Evolutionary conservation across 23 tunicate genomes (phyloP), one percentile per base, ranked within the genome.

Genomic region (Trididemnum miniatum): DNA sequence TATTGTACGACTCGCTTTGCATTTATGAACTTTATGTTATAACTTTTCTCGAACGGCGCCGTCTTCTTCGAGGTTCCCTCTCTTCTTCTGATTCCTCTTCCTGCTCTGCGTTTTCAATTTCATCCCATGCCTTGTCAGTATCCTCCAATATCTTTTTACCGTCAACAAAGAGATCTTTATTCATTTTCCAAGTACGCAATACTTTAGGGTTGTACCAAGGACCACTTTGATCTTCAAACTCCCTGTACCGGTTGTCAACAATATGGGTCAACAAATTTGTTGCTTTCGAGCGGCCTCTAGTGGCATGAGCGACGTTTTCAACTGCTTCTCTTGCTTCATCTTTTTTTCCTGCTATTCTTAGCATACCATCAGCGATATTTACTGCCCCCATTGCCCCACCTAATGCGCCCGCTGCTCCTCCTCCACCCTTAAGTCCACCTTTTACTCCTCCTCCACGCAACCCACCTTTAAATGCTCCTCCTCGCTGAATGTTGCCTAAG

Each of bases 291-390:
- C 97, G 69, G 20, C 79, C 79, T 52, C 91, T 82, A 0, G 92
- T 83, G 15, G 89, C 92, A 51, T 77, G 79, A 1, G 88, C 88
- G 0, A 54, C 85, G 7, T 84, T 31, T n/a, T 71, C n/a, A 1
- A 67, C 72, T 5, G 63, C 72, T 1, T 73, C 31, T 62, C 69
- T 72, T 1, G 52, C 80, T 5, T 51, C 65, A 35, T 87, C 86
- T 66, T 92, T 92, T 63, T 92, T 87, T 28, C 91, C 97, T 18
- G 92, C 79, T 2, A 92, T 82, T 18, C 92, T 69, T 35, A 87
- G 49, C 86, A 87, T 24, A 5, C 88, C 97, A 64, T 92, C 91
- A 12, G 85, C 86, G 24, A 92, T 71, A 60, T 83, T 83, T 77
- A 72, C 71, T 35, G 77, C 91, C 9, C 97, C 97, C n/a, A 60